Evolutionary conservation across 2,797 vertebrate species (phyloP).

Genomic region (Acanthurus lineatus): DNA sequence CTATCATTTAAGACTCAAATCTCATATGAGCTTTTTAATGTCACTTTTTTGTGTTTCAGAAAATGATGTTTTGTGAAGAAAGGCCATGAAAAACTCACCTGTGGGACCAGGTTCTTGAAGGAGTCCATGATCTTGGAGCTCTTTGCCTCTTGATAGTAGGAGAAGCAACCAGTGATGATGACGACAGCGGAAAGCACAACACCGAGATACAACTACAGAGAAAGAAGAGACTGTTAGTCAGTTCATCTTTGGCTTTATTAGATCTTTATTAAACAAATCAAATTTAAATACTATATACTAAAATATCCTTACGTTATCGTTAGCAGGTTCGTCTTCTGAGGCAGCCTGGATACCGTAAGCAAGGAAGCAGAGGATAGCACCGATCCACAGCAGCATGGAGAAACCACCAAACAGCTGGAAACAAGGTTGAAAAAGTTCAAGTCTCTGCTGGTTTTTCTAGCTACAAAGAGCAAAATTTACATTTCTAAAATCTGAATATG

Average conservation of each 20-base stretch:
- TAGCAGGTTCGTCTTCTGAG: constrained; percentile 87
- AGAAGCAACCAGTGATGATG: constrained; percentile 98
- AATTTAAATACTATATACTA: too few relatives aligned
- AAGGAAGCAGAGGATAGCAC: constrained; percentile 94
- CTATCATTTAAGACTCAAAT: neutral
- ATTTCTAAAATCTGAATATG: constrained; percentile 22
- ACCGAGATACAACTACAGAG: constrained; percentile 91
- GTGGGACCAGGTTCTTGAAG: constrained; percentile 98
- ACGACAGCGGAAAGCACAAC: constrained; percentile 95
- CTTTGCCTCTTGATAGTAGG: constrained; percentile 98
- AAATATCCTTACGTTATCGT: constrained; percentile 87
- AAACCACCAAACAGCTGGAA: constrained; percentile 94
- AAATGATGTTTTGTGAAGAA: neutral
- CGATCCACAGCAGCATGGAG: constrained; percentile 96
- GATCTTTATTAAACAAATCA: neutral
- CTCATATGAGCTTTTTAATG: neutral
- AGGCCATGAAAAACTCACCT: constrained; percentile 80
- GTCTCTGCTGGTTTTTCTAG: neutral
- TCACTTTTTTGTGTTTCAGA: neutral
- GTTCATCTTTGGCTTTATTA: neutral
- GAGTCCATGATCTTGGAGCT: constrained; percentile 99
- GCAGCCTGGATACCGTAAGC: constrained; percentile 91
- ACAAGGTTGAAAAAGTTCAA: neutral
- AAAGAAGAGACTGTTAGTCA: neutral
- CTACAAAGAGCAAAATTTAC: neutral